Percentiles rank a stretch among this genome's conserved stretches.
Conservation (phyloP, 2,113 vertebrate genomes). For the Atherinomorus stipes region DNA sequence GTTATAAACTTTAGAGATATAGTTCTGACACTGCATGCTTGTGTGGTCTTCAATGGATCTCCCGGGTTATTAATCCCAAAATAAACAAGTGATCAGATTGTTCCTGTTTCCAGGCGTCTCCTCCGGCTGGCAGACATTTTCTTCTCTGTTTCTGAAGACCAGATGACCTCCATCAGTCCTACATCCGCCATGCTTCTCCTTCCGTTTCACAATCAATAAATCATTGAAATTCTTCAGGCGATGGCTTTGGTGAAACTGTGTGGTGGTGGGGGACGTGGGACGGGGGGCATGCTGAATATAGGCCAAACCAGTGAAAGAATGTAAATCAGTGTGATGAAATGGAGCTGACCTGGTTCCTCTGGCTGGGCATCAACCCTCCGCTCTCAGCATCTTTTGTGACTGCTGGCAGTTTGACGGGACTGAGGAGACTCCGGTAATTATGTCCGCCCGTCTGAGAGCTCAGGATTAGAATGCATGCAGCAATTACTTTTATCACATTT, state of each 20-base stretch:
- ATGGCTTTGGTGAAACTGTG: background rate
- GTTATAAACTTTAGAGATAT: too few species aligned
- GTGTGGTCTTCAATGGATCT: too few species aligned
- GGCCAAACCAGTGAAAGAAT: slow-evolving; percentile 46
- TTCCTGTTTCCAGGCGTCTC: too few species aligned
- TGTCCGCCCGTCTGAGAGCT: slow-evolving; percentile 35
- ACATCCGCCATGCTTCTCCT: slow-evolving; percentile 21
- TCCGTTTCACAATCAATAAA: slow-evolving; percentile 24
- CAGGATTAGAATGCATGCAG: background rate
- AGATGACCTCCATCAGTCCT: slow-evolving; percentile 41
- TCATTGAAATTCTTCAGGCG: slow-evolving; percentile 5
- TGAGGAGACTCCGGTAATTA: slow-evolving; percentile 28
- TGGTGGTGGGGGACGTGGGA: background rate
- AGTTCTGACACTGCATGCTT: too few species aligned
- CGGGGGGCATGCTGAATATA: slow-evolving; percentile 17
- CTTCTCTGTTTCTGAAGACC: too few species aligned
- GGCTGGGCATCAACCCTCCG: slow-evolving; percentile 27
- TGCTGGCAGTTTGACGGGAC: slow-evolving; percentile 38
- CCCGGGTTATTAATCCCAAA: too few species aligned
- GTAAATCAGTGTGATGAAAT: slow-evolving; percentile 29
- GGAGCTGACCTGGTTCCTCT: slow-evolving; percentile 22
- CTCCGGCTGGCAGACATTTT: too few species aligned
- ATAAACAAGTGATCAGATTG: too few species aligned
- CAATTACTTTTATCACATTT: too few species aligned
- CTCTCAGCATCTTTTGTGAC: slow-evolving; percentile 48